A percentile compares a stretch with the other conserved stretches of the same genome.
Conservation (phyloP, 64 coral and sea anemone genomes). For the Acropora yongei region DNA sequence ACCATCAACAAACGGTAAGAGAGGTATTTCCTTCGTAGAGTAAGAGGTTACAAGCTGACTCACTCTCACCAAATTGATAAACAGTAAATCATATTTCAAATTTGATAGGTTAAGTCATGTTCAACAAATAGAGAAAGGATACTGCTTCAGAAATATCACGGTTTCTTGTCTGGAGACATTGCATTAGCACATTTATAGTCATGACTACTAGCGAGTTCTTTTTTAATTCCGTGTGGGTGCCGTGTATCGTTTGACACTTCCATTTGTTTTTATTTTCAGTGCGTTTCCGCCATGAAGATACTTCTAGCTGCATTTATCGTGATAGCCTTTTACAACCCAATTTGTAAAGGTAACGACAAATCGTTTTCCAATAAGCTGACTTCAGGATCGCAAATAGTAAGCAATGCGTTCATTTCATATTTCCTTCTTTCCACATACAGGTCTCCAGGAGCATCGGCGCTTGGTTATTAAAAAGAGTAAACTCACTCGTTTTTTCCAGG, state of each 20-base stretch:
- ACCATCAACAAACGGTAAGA: not conserved
- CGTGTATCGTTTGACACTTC: not conserved
- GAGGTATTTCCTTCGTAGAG: too few relatives aligned
- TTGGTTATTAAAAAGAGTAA: not conserved
- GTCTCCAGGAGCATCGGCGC: not conserved
- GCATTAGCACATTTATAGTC: too few relatives aligned
- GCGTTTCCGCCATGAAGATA: not conserved
- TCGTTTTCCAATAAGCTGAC: not conserved
- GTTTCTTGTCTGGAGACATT: too few relatives aligned
- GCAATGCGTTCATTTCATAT: not conserved
- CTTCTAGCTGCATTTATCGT: not conserved
- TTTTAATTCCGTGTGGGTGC: not conserved
- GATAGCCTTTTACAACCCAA: not conserved
- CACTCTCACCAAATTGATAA: not conserved
- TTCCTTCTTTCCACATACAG: not conserved
- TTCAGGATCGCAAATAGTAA: not conserved
- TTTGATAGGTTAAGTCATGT: too few relatives aligned
- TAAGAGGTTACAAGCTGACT: not conserved
- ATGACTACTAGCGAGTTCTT: too few relatives aligned
- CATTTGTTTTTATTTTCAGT: constrained; percentile 13
- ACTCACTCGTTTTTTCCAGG: constrained; percentile 15
- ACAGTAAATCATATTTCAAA: not conserved
- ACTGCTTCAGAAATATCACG: too few relatives aligned
- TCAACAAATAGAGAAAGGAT: too few relatives aligned
- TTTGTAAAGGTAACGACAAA: not conserved